Base-by-base conservation (phyloP, 2,888 invertebrate species). In the Temnothorax rugatulus region DNA sequence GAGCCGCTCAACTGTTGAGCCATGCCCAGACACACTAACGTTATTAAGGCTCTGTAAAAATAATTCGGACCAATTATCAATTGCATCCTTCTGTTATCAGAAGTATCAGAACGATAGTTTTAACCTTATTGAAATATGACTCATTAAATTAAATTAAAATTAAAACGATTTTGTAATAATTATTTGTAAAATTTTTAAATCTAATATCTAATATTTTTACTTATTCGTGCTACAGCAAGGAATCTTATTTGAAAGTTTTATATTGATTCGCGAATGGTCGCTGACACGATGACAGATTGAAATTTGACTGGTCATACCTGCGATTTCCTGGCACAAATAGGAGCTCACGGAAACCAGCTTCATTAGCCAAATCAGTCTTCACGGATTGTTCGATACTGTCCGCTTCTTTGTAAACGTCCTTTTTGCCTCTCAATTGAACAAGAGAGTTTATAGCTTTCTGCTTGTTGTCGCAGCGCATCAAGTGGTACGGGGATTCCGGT, bases 401-500 rank as follows among this genome's bases (percentile, higher is more conserved):
- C 4, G 84, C 52, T 29, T 91, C 89, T 0, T 77, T 64, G 44
- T 44, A 25, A 13, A 90, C 84, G 13, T 89, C 68, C 34, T 11
- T 15, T 50, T 69, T 84, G 3, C 86, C 89, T 64, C 89, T 85
- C 15, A 91, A 73, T 71, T 79, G 57, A 21, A 52, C 5, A 9
- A 91, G 83, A 0, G 83, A 61, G 1, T 52, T 29, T 0, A 83
- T 44, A 0, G 88, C 90, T 0, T 85, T 61, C 7, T 85, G 57
- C 8, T 71, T 44, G 11, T 38, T 69, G 0, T 86, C 83, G n/a
- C 71, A 68, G 0, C 89, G 87, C 81, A 90, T 86, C 25, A 86
- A 74, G 11, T 90, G 77, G 18, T 91, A 90, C 0, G 91, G 90
- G 0, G 89, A 89, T 54, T 91, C 89, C 11, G 91, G 90, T 38